A percentile compares a stretch with the other conserved stretches of the same genome.
Evolutionary conservation across 2,888 invertebrate species (phyloP).

Genomic region (Sphecodes monilicornis): DNA sequence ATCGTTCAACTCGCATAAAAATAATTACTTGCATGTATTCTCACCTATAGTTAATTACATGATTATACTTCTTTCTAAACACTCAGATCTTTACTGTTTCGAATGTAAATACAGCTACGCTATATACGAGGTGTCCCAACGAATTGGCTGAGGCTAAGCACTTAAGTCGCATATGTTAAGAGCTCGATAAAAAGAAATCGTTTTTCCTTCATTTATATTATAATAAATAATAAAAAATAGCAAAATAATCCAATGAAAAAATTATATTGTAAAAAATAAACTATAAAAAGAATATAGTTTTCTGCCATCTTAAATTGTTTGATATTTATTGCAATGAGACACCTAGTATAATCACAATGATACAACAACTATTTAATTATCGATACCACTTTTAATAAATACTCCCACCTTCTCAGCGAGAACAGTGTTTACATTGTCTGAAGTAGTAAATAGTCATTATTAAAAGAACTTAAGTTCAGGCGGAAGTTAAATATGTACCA

Average conservation of each 20-base stretch:
- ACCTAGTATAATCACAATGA: slow-evolving; percentile 67
- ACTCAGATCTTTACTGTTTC: slow-evolving; percentile 76
- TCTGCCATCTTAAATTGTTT: not conserved
- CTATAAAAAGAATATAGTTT: not conserved
- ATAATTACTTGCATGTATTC: slow-evolving; percentile 66
- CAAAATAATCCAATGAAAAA: not conserved
- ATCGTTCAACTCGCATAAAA: slow-evolving; percentile 61
- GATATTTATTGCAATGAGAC: slow-evolving; percentile 35
- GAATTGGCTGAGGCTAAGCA: not conserved
- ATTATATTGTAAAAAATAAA: not conserved
- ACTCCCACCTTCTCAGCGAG: slow-evolving; percentile 71
- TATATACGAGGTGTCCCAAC: slow-evolving; percentile 75
- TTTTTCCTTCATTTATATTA: not conserved
- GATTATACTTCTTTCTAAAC: slow-evolving; percentile 75
- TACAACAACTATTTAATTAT: slow-evolving; percentile 75
- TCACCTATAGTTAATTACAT: slow-evolving; percentile 69
- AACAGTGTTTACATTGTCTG: slow-evolving; percentile 42
- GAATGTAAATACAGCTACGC: slow-evolving; percentile 68
- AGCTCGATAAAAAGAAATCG: not conserved
- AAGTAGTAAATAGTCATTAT: slow-evolving; percentile 64
- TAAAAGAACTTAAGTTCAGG: slow-evolving; percentile 68
- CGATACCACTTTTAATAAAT: slow-evolving; percentile 75
- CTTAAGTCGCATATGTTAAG: not conserved
- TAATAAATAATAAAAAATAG: not conserved
- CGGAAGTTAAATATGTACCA: slow-evolving; percentile 23